phyloP scores from a whole-genome alignment of 2,888 invertebrate species.

The Resseliella maxima region DNA sequence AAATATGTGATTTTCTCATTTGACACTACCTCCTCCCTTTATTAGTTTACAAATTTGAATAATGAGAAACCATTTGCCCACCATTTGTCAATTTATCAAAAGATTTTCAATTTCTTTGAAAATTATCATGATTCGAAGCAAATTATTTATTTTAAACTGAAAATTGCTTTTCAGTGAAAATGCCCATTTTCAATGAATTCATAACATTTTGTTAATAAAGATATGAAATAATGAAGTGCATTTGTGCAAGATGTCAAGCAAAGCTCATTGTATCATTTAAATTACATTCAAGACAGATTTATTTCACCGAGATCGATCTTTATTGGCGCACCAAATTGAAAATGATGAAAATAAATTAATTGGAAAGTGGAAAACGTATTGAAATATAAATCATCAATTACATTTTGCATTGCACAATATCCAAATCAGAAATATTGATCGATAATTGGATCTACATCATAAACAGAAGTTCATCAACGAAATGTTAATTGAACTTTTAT shows the following conservation, averaged over 20 bases:
- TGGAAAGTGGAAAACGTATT: not conserved
- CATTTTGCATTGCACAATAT: not conserved
- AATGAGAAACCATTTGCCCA: too few relatives aligned
- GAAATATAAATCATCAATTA: not conserved
- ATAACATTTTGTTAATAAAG: not conserved
- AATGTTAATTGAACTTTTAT: constrained; percentile 9
- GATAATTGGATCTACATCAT: not conserved
- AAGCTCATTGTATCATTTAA: not conserved
- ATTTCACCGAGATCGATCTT: not conserved
- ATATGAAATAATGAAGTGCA: too few relatives aligned
- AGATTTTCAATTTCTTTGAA: too few relatives aligned
- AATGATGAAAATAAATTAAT: not conserved
- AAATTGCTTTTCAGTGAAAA: too few relatives aligned
- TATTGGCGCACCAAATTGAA: too few relatives aligned
- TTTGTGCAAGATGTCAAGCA: too few relatives aligned
- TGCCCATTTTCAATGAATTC: not conserved
- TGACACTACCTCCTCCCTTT: too few relatives aligned
- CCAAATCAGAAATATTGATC: not conserved
- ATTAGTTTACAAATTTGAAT: too few relatives aligned
- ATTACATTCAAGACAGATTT: not conserved
- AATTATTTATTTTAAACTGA: too few relatives aligned
- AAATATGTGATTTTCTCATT: not conserved
- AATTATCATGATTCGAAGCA: too few relatives aligned
- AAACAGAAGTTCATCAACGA: constrained; percentile 2
- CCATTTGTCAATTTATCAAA: too few relatives aligned